Base-by-base conservation (phyloP, 2,888 invertebrate genomes). In the Caenorhabditis panamensis region DNA sequence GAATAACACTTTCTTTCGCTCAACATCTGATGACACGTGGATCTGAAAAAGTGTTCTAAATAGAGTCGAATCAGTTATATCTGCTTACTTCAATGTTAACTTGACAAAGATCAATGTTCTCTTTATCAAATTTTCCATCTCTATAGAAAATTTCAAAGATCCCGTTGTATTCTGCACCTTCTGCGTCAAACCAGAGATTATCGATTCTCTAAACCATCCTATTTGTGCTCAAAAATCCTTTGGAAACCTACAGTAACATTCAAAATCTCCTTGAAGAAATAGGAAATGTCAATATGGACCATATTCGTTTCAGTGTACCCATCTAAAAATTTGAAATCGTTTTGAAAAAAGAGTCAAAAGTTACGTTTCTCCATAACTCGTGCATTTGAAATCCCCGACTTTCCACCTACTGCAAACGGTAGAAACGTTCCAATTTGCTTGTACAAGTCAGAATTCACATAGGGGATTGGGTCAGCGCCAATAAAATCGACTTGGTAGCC, bases 361-460 rank as follows among this genome's bases (percentile, higher is more conserved):
- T 66, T 20, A 69, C 69, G 61, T 61, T 69, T 69, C 11, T 61
- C 59, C 69, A 69, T 61, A 20, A 69, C 69, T 11, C 69, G 24
- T 13, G 69, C 69, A 51, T 69, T 69, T n/a, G 69, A 61, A 36
- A 69, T 69, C 51, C 69, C 69, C 24, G 58, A 58, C n/a, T 69
- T 59, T 6, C 59, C 69, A 1, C 69, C 69, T 2, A 69, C 58
- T 37, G 69, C 69, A 22, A 69, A 61, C 36, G 59, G 69, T n/a
- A 61, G 61, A 61, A 51, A 69, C 6, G 24, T n/a, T 37, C 69
- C 69, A 24, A 69, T 69, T 61, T 69, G 59, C 13, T 49, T 41
- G 26, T 69, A 69, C 2, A 69, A 36, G 9, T 69, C 69, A 4
- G 36, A 47, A 36, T 69, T 69, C n/a, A 51, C 41, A 26, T 61